phyloP scores from a whole-genome alignment of 1,140 invertebrate genomes.

The Diprion similis region DNA sequence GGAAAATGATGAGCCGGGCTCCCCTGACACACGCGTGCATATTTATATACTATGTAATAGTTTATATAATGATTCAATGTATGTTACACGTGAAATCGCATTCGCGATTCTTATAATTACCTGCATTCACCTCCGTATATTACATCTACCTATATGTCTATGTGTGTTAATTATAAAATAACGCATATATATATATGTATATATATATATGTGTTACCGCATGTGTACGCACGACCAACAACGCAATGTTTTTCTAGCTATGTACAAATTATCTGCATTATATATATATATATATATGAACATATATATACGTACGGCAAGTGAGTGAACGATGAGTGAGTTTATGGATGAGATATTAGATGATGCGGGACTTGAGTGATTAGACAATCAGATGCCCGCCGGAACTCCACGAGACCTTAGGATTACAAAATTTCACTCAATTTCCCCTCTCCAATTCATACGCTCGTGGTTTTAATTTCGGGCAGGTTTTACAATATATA shows the following conservation, averaged over 20 bases:
- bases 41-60: no score
- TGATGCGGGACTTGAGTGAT: not conserved
- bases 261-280: not conserved
- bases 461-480: not conserved
- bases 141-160: no score
- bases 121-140: no score
- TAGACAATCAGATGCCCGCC: not conserved
- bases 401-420: not conserved
- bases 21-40: no score
- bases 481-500: slow-evolving; percentile 21
- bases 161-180: no score
- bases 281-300: no score
- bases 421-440: not conserved
- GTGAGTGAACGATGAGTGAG: not conserved
- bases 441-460: not conserved
- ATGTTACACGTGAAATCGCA: no score
- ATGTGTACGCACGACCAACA: not conserved
- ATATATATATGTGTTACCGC: no score
- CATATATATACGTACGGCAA: not conserved
- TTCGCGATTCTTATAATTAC: no score
- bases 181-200: no score
- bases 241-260: not conserved
- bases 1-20: no score
- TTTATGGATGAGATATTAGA: not conserved
- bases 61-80: no score